A percentile compares a stretch with the other conserved stretches of the same genome.
These are phyloP conservation scores for Falco rusticolus DNA, from an alignment of 2,797 vertebrate species.

Conservation along the genomic window DNA sequence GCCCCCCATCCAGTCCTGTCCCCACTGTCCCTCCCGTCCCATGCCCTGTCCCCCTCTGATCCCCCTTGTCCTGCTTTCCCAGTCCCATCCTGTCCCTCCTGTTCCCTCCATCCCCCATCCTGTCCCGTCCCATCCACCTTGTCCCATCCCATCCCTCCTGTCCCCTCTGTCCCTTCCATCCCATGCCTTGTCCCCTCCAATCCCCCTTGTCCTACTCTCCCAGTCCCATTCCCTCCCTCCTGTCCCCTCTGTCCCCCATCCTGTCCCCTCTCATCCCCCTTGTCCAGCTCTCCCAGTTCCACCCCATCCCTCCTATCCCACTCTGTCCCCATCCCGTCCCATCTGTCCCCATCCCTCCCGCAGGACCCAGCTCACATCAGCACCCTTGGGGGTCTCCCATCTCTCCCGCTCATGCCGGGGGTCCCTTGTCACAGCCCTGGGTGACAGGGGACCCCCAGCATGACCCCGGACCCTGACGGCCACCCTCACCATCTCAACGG, in stretches of 20 bases:
- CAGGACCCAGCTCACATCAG: background rate
- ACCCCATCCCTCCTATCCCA: background rate
- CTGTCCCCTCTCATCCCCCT: background rate
- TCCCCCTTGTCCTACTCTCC: background rate
- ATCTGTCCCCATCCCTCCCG: background rate
- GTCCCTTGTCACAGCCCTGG: background rate
- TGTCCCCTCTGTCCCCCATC: background rate
- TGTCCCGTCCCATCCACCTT: too few species aligned
- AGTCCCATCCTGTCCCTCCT: background rate
- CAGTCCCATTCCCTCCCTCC: background rate
- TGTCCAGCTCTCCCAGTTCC: too few species aligned
- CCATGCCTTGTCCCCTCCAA: background rate
- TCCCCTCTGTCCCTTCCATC: background rate
- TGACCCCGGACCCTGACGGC: background rate
- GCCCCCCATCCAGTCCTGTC: too few species aligned
- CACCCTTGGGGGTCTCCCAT: background rate
- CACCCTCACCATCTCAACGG: slow-evolving; percentile 94
- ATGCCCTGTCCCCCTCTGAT: background rate
- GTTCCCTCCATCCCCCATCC: background rate
- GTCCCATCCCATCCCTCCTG: background rate
- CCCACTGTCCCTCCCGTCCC: background rate
- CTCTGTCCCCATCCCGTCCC: too few species aligned
- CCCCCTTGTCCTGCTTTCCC: background rate
- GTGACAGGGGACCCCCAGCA: background rate
- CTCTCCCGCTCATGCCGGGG: background rate